Conservation (phyloP, 2,888 invertebrate species). For the Scaptodrosophila latifasciaeformis region DNA sequence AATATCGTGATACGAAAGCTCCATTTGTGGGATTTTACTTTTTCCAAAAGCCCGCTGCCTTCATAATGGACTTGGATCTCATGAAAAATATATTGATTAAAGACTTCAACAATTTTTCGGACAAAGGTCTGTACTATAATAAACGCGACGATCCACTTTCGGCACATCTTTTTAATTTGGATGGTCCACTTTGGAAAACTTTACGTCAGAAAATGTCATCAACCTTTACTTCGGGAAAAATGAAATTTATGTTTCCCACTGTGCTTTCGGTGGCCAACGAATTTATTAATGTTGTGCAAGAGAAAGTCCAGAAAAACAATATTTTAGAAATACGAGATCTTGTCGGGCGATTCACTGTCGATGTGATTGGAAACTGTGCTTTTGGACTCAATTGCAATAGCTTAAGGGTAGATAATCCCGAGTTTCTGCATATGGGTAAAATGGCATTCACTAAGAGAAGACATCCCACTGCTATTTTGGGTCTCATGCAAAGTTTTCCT, state of each 20-base stretch:
- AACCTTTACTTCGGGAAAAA: slow-evolving; percentile 76
- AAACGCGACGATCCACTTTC: slow-evolving; percentile 70
- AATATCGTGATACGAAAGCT: neutral
- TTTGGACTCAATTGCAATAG: slow-evolving; percentile 75
- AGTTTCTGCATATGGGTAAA: slow-evolving; percentile 55
- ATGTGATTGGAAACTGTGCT: slow-evolving; percentile 75
- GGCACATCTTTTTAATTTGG: slow-evolving; percentile 66
- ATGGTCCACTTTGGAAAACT: slow-evolving; percentile 75
- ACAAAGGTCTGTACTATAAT: slow-evolving; percentile 67
- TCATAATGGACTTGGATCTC: slow-evolving; percentile 66
- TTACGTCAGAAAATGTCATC: slow-evolving; percentile 75
- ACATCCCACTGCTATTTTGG: slow-evolving; percentile 19
- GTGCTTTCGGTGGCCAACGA: slow-evolving; percentile 36
- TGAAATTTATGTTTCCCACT: slow-evolving; percentile 75
- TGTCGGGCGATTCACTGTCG: slow-evolving; percentile 73
- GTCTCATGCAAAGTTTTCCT: slow-evolving; percentile 28
- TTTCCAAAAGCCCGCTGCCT: neutral
- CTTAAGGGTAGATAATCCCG: slow-evolving; percentile 62
- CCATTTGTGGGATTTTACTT: neutral
- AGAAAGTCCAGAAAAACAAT: neutral
- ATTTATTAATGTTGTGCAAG: slow-evolving; percentile 17
- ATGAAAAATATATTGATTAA: slow-evolving; percentile 66
- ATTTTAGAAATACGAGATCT: slow-evolving; percentile 49
- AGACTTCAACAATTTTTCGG: slow-evolving; percentile 72
- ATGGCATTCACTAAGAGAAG: slow-evolving; percentile 28